Evolutionary conservation across 2,113 vertebrate genomes (phyloP).

Genomic region (Gallinago paraguaiae): DNA sequence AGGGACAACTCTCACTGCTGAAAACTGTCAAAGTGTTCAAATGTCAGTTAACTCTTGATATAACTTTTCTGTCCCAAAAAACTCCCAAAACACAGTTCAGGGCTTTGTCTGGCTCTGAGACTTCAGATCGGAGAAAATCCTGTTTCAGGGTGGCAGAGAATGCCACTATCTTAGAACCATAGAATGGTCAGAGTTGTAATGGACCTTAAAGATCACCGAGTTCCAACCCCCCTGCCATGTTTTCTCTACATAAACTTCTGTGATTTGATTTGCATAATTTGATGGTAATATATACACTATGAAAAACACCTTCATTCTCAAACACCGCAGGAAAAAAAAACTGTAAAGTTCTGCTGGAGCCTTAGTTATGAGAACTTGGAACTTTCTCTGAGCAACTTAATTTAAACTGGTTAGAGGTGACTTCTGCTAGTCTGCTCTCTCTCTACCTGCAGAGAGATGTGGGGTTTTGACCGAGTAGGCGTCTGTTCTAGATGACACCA

Average conservation of each 20-base stretch:
- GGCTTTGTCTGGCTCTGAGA: not conserved
- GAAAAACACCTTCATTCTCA: not conserved
- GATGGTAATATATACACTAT: not conserved
- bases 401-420: not conserved
- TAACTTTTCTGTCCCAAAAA: not conserved
- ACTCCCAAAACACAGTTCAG: not conserved
- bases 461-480: not conserved
- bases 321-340: not conserved
- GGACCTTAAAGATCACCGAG: no score
- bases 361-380: not conserved
- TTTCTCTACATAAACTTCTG: not conserved
- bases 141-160: not conserved
- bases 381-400: not conserved
- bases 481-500: not conserved
- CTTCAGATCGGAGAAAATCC: not conserved
- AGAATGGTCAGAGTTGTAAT: no score
- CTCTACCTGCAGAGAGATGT: not conserved
- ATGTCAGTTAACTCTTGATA: not conserved
- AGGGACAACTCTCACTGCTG: not conserved
- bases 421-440: not conserved
- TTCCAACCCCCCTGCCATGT: no score
- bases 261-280: not conserved
- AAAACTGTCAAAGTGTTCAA: not conserved
- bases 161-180: not conserved
- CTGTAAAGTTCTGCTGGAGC: not conserved